Evolutionary conservation across 2,797 vertebrate genomes (phyloP).

Genomic region (Iguana delicatissima): DNA sequence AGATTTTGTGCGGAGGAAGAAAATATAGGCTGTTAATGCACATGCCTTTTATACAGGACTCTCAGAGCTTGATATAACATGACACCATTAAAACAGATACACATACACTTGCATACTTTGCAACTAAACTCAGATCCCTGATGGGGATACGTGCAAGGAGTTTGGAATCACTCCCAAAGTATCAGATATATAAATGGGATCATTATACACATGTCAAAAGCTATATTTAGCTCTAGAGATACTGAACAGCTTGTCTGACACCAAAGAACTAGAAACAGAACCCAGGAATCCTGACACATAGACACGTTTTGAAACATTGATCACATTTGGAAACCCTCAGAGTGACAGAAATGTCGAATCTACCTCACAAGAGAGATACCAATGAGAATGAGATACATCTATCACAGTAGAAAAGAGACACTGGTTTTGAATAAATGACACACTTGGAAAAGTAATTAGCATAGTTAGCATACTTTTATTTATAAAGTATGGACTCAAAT

Average conservation of each 20-base stretch:
- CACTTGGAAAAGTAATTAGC: background rate
- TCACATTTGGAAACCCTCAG: conserved; percentile 19
- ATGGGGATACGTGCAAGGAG: conserved; percentile 29
- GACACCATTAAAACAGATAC: conserved; percentile 18
- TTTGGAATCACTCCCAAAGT: conserved; percentile 35
- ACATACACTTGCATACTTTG: conserved; percentile 47
- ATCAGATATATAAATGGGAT: conserved; percentile 36
- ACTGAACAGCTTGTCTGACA: conserved; percentile 32
- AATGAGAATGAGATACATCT: background rate
- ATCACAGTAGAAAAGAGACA: rapidly evolving
- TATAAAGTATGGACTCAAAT: background rate
- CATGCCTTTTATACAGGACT: conserved; percentile 52
- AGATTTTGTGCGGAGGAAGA: conserved; percentile 58
- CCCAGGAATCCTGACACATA: background rate
- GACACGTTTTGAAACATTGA: conserved; percentile 32
- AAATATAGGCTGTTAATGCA: conserved; percentile 49
- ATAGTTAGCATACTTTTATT: background rate
- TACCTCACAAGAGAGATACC: background rate
- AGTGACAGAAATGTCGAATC: background rate
- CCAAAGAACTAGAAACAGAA: conserved; percentile 42
- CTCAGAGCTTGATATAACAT: conserved; percentile 39
- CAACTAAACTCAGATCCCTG: conserved; percentile 11
- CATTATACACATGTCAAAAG: conserved; percentile 24
- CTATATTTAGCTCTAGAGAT: conserved; percentile 33
- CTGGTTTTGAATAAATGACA: background rate